Base-by-base conservation (phyloP, 2,113 vertebrate genomes). In the Reinhardtius hippoglossoides region DNA sequence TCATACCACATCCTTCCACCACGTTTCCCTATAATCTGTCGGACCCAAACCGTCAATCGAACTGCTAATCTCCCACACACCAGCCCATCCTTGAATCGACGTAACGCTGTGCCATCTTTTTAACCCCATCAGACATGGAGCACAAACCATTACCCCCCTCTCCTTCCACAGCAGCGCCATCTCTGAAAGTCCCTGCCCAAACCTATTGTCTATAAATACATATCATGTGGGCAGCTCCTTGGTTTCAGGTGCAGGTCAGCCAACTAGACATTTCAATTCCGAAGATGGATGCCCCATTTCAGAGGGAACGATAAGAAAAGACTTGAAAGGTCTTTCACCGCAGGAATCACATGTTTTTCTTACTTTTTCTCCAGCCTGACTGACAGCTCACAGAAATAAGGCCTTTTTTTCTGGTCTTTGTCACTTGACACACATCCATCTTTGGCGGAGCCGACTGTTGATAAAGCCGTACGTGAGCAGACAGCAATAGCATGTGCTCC, bases 231-330 rank as follows among this genome's bases (percentile, higher is more conserved):
- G 70, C 75, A 59, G 37, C 86, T 91, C 86, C 83, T 74, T 80
- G 84, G 87, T 90, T 94, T 83, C 90, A 92, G 90, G 91, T 89
- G 91, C 76, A 75, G 91, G 91, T 95, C 92, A 93, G 87, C 87
- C 83, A 87, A 84, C 62, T 90, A 93, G 92, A 94, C 93, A 92
- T 93, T 94, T 95, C 93, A 94, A 94, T 94, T 94, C 89, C 60
- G 84, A 95, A 95, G 94, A 95, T 94, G 91, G 93, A 94, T 95
- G 93, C 86, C 67, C 85, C 80, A 80, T 90, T 89, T 92, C 85
- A 85, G 88, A 84, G 85, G 86, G 79, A 85, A 78, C 67, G 90
- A 92, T 92, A 93, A 93, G 91, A 75, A 86, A 85, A 82, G 67
- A 84, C 90, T 93, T 83, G 85, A 83, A 90, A 90, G 86, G 82